phyloP scores from a whole-genome alignment of 2,113 vertebrate genomes.

The Erythrolamprus reginae region DNA sequence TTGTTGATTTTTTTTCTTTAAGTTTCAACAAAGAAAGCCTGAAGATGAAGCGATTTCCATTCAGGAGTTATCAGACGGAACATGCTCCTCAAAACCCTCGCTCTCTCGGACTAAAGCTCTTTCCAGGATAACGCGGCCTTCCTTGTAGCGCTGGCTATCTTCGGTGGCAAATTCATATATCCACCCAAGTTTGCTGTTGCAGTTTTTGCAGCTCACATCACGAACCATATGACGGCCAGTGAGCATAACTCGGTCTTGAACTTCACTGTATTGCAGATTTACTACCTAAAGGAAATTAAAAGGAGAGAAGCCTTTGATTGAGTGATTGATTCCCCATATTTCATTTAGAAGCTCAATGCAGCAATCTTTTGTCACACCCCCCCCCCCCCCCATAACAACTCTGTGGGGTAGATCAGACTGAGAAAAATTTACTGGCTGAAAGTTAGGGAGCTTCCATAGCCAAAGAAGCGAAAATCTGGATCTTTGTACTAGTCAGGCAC shows the following conservation, averaged over 20 bases:
- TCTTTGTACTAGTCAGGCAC: neutral
- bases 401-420: neutral
- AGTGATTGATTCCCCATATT: neutral
- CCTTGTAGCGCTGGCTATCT: constrained; percentile 98
- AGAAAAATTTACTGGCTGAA: neutral
- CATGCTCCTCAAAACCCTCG: constrained; percentile 92
- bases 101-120: constrained; percentile 93
- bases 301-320: neutral
- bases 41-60: constrained; percentile 42
- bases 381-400: neutral
- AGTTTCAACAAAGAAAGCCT: constrained; percentile 67
- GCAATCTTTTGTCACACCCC: neutral
- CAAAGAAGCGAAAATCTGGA: neutral
- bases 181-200: constrained; percentile 99
- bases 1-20: constrained; percentile 51
- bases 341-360: neutral
- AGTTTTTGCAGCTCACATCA: constrained; percentile 98
- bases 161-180: constrained; percentile 98
- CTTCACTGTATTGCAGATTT: constrained; percentile 96
- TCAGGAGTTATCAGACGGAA: constrained; percentile 92
- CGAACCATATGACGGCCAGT: constrained; percentile 97
- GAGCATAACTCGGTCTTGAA: constrained; percentile 97
- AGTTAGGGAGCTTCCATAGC: neutral
- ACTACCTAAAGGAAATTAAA: constrained; percentile 78
- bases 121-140: constrained; percentile 95